These are phyloP conservation scores for Gibbula magus DNA, from an alignment of 2,888 invertebrate genomes.

Conservation along the genomic window DNA sequence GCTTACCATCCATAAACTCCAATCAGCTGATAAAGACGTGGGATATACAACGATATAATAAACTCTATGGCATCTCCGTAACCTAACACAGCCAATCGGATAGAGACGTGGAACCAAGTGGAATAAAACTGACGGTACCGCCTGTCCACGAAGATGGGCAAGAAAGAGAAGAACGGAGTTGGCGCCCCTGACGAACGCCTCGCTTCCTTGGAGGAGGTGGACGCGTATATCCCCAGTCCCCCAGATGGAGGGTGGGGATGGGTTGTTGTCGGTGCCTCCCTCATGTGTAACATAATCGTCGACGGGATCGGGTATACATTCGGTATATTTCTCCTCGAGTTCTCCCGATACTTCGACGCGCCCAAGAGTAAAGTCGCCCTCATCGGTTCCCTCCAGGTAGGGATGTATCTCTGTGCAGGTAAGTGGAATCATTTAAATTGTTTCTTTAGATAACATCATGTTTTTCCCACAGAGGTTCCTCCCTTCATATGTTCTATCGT, in stretches of 20 bases:
- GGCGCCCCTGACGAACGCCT: constrained; percentile 52
- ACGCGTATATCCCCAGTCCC: constrained; percentile 67
- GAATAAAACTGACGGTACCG: too few relatives aligned
- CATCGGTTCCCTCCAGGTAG: constrained; percentile 91
- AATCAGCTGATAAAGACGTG: too few relatives aligned
- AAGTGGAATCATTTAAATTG: constrained; percentile 39
- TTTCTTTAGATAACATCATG: too few relatives aligned
- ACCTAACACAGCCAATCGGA: too few relatives aligned
- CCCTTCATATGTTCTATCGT: too few relatives aligned
- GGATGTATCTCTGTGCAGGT: constrained; percentile 93
- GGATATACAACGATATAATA: too few relatives aligned
- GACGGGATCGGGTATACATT: constrained; percentile 96
- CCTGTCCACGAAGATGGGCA: not conserved
- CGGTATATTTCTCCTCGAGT: constrained; percentile 83
- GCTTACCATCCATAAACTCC: too few relatives aligned
- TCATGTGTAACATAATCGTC: constrained; percentile 93
- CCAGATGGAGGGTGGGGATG: constrained; percentile 91
- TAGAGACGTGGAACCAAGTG: too few relatives aligned
- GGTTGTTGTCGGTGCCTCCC: constrained; percentile 92
- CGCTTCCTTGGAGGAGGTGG: constrained; percentile 49
- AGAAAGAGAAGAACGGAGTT: constrained; percentile 6
- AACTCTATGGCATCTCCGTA: too few relatives aligned
- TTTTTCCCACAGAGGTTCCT: too few relatives aligned
- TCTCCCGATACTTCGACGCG: constrained; percentile 82
- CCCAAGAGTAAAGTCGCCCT: constrained; percentile 87